Evolutionary conservation across 2,113 vertebrate genomes (phyloP), one percentile per base, ranked within the genome.

Genomic region (Serranochromis macrocephalus): DNA sequence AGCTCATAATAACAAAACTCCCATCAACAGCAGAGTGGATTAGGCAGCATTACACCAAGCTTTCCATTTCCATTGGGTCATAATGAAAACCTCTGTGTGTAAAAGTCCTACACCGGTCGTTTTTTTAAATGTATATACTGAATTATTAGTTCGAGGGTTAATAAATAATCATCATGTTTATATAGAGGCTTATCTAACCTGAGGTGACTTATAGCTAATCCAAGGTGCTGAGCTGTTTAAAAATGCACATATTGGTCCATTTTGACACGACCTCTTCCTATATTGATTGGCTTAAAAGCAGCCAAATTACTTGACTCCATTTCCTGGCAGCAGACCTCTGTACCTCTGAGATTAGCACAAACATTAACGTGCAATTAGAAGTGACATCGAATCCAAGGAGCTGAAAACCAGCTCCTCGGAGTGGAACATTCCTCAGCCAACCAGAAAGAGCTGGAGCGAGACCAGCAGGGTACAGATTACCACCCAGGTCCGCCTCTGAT

Each of bases 391-490:
- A 81, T 89, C 89, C 89, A 33, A 82, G 86, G 86, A 87, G 91
- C 89, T 84, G 90, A 91, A 93, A 95, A 90, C 8, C 83, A 36
- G 83, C 87, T 87, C 63, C 83, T 24, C 4, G 10, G 47, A 83
- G 61, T 26, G 88, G 83, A 92, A 91, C 92, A 92, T 95, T 96
- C 92, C 93, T 86, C 21, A 8, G 88, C 85, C 89, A 88, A 88
- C 80, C 81, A 85, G 90, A 91, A 92, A 89, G 71, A 6, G 21
- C 24, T 90, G 89, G 92, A 94, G 91, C 12, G 81, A 54, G 91
- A 92, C 84, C 91, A 80, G 90, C 88, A 2, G 86, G 90, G 93
- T 71, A 85, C 87, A 89, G 89, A 92, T 93, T 91, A 92, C 91
- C 87, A 80, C 87, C 93, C 81, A 81, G 91, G 54, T 81, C 71